phyloP scores from a whole-genome alignment of 2,888 invertebrate genomes.

The Chalcis sispes region DNA sequence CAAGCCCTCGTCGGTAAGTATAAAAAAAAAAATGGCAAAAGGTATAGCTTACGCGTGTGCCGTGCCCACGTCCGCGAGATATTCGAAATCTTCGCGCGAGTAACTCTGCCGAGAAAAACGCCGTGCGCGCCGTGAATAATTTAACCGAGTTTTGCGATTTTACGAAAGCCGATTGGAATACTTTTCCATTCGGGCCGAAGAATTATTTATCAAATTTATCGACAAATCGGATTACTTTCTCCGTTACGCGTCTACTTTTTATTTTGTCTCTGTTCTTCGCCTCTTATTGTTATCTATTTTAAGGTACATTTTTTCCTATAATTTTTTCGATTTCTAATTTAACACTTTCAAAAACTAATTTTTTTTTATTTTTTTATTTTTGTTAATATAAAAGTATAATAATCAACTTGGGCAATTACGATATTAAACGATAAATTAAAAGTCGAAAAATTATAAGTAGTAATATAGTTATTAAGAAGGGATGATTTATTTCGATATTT shows the following conservation, averaged over 20 bases:
- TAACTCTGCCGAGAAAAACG: constrained; percentile 8
- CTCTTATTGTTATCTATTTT: no score
- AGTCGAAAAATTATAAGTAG: no score
- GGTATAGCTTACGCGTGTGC: neutral
- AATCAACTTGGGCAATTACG: neutral
- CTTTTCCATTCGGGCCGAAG: neutral
- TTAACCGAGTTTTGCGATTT: constrained; percentile 15
- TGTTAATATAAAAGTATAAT: neutral
- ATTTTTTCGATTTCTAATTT: no score
- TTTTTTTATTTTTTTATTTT: no score
- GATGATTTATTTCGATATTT: no score
- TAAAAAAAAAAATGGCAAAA: constrained; percentile 25
- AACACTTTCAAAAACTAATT: no score
- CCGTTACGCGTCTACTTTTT: neutral
- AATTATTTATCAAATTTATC: constrained; percentile 24
- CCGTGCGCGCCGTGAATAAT: constrained; percentile 28
- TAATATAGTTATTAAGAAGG: no score
- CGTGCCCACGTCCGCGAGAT: neutral
- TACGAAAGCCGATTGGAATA: neutral
- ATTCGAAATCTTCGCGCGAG: no score
- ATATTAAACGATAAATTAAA: no score
- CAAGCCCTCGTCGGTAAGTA: constrained; percentile 11
- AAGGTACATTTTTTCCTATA: no score
- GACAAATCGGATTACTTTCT: neutral
- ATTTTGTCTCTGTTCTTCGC: neutral